Conservation (phyloP, 2,888 invertebrate genomes). For the Microctonus brassicae region DNA sequence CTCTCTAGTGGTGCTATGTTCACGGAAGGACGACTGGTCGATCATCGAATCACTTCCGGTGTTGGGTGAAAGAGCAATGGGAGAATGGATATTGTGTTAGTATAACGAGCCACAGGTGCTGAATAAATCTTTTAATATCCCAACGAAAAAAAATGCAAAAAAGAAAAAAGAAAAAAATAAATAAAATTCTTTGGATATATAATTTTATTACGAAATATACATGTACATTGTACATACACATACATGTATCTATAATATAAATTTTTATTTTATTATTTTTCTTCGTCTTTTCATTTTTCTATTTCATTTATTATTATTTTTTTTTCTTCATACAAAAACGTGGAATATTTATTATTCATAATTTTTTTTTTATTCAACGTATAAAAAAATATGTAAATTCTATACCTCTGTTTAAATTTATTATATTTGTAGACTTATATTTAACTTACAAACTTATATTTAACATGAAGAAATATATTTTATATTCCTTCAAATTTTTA, state of each 20-base stretch:
- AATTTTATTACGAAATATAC: too few species aligned
- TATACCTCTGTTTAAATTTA: background rate
- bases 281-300: background rate
- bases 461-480: background rate
- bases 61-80: constrained; percentile 23
- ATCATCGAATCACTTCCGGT: constrained; percentile 32
- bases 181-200: too few species aligned
- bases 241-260: too few species aligned
- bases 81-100: constrained; percentile 23
- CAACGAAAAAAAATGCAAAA: too few species aligned
- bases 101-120: constrained; percentile 41
- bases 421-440: too few species aligned
- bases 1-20: constrained; percentile 26
- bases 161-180: too few species aligned
- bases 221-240: too few species aligned
- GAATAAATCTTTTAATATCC: constrained; percentile 34
- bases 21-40: constrained; percentile 32
- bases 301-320: background rate
- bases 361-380: background rate
- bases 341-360: too few species aligned
- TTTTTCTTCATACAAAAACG: too few species aligned
- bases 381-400: background rate
- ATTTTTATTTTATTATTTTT: background rate
- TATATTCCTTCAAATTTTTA: background rate
- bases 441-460: background rate